These are phyloP conservation scores for Desoria tigrina DNA, from an alignment of 2,888 invertebrate species.

Conservation along the genomic window DNA sequence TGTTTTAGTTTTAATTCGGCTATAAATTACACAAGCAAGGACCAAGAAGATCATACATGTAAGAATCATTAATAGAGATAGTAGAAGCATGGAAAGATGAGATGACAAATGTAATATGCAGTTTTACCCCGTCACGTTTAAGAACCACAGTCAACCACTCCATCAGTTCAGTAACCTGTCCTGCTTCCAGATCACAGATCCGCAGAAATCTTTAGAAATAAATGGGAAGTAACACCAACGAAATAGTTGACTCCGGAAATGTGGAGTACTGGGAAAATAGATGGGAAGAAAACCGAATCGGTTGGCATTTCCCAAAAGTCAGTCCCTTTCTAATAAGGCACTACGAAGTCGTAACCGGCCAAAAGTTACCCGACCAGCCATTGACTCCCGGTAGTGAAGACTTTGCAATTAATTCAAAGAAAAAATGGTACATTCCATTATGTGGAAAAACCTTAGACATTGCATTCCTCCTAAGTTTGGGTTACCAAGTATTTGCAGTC, in stretches of 20 bases:
- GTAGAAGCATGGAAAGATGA: no score
- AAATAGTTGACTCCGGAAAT: conserved; percentile 13
- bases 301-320: conserved; percentile 44
- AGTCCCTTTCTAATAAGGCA: conserved; percentile 35
- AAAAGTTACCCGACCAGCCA: conserved; percentile 22
- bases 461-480: conserved; percentile 51
- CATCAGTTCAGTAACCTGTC: no score
- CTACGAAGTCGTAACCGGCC: conserved; percentile 31
- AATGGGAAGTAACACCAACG: background rate
- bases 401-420: conserved; percentile 33
- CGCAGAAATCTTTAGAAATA: no score
- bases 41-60: no score
- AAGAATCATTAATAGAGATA: no score
- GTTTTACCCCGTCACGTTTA: no score
- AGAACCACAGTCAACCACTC: no score
- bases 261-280: conserved; percentile 42
- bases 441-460: conserved; percentile 54
- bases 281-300: conserved; percentile 39
- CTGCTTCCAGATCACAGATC: no score
- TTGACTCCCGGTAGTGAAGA: background rate
- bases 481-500: conserved; percentile 54
- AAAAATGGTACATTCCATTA: conserved; percentile 53
- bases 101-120: no score
- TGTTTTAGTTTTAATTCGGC: no score
- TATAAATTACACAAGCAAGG: no score